Conservation (phyloP, 2,797 vertebrate genomes). For the Merluccius polli region DNA sequence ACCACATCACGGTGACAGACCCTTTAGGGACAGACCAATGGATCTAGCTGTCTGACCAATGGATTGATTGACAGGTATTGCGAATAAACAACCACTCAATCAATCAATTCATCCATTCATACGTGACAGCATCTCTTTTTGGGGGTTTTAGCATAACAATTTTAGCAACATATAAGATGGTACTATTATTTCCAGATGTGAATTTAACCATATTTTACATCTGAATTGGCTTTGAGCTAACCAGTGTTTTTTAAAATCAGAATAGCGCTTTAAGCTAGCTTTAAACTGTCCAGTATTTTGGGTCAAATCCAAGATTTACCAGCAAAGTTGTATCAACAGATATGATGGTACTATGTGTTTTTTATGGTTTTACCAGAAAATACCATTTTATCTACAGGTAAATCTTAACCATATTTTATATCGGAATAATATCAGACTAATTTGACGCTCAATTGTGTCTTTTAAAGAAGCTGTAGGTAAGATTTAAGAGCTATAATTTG, state of each 20-base stretch:
- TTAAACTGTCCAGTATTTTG: too few species aligned
- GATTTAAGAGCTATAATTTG: neutral
- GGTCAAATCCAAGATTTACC: too few species aligned
- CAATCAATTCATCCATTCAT: neutral
- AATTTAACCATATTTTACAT: too few species aligned
- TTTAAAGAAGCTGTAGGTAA: too few species aligned
- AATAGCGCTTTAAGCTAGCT: too few species aligned
- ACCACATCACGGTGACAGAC: neutral
- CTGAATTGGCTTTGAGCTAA: too few species aligned
- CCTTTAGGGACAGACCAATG: neutral
- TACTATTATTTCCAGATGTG: too few species aligned
- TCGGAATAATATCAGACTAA: neutral
- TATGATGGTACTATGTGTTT: neutral
- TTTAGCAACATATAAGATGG: too few species aligned
- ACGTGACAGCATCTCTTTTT: neutral
- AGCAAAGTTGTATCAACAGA: too few species aligned
- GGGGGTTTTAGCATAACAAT: neutral
- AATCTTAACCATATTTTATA: neutral
- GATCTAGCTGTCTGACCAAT: neutral
- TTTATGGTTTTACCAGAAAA: neutral
- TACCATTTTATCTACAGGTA: neutral
- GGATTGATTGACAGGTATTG: neutral
- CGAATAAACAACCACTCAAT: conserved; percentile 1
- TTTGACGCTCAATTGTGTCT: neutral
- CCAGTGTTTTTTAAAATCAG: too few species aligned